phyloP scores from a whole-genome alignment of 2,113 vertebrate species.

The Myrmecophaga tridactyla region DNA sequence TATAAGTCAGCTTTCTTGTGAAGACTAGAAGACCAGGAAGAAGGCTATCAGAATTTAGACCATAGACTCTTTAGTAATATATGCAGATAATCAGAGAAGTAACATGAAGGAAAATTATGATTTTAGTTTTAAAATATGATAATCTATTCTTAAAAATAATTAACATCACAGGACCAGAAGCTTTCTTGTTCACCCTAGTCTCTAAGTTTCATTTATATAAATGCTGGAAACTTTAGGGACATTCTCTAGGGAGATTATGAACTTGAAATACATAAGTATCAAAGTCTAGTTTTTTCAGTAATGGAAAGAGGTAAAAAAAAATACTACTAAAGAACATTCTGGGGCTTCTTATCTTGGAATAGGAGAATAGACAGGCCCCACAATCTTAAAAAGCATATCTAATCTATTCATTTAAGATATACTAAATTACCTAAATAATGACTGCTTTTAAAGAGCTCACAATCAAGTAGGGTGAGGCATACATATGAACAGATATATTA shows the following conservation, averaged over 20 bases:
- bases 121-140: slow-evolving; percentile 70
- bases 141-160: slow-evolving; percentile 69
- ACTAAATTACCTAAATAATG: background rate
- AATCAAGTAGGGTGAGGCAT: background rate
- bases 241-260: slow-evolving; percentile 39
- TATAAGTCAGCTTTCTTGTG: slow-evolving; percentile 45
- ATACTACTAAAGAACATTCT: background rate
- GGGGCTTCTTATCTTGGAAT: background rate
- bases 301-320: slow-evolving; percentile 39
- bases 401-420: background rate
- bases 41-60: background rate
- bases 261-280: slow-evolving; percentile 20
- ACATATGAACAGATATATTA: background rate
- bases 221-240: background rate
- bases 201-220: slow-evolving; percentile 45
- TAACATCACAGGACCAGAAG: slow-evolving; percentile 35
- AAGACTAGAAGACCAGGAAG: background rate
- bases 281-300: background rate
- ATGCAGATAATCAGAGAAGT: slow-evolving; percentile 48
- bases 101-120: slow-evolving; percentile 46
- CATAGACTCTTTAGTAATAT: slow-evolving; percentile 34
- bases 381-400: background rate
- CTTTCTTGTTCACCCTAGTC: slow-evolving; percentile 26
- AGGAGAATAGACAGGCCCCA: background rate
- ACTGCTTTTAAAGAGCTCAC: background rate